Percentiles rank a stretch among this genome's conserved stretches.
Evolutionary conservation across 2,797 vertebrate species (phyloP).

Genomic region (Dryobates pubescens): DNA sequence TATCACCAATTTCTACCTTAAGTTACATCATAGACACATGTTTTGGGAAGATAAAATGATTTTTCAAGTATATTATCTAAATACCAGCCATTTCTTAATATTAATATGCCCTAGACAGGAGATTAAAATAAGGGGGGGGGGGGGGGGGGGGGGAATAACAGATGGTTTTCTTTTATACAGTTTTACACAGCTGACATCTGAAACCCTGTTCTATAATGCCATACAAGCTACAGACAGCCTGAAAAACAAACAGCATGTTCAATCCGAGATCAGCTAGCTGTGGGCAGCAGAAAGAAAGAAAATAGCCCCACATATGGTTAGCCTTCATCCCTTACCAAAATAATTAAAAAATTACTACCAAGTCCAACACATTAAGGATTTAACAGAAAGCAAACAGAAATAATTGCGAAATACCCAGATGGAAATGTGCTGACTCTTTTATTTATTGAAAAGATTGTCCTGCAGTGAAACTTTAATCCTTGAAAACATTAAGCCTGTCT

Average conservation of each 20-base stretch:
- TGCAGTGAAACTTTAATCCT: conserved; percentile 15
- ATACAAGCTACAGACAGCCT: neutral
- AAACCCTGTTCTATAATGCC: neutral
- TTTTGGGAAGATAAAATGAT: neutral
- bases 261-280: neutral
- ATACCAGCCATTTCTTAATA: conserved; percentile 4
- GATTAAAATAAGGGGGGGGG: neutral
- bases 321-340: neutral
- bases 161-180: conserved; percentile 17
- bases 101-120: neutral
- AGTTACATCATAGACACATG: neutral
- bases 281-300: conserved; percentile 1
- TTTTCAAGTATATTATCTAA: neutral
- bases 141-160: neutral
- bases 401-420: neutral
- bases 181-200: neutral
- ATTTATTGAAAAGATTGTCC: conserved; percentile 13
- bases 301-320: neutral
- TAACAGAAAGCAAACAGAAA: conserved; percentile 22
- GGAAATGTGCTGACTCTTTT: neutral
- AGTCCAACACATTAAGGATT: neutral
- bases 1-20: neutral
- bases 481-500: conserved; percentile 14
- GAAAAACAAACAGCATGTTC: neutral
- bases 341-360: neutral